These are phyloP conservation scores for Anableps anableps DNA, from an alignment of 2,797 vertebrate genomes.

Conservation along the genomic window DNA sequence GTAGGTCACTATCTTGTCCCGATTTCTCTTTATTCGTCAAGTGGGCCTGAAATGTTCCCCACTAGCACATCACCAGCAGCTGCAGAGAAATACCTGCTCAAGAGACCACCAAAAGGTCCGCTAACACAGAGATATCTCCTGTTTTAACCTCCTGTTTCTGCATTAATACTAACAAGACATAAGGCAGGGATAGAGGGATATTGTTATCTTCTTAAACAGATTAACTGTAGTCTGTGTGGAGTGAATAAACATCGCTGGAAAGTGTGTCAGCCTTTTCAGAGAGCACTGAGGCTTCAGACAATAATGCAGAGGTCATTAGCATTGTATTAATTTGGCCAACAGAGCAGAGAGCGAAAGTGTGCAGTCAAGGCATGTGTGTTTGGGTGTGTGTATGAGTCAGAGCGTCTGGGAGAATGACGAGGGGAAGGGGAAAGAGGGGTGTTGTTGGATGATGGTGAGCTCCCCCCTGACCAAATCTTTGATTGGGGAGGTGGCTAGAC, in stretches of 20 bases:
- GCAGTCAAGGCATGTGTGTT: conserved; percentile 53
- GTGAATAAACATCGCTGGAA: conserved; percentile 73
- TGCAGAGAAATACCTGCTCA: conserved; percentile 8
- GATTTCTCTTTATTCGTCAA: conserved; percentile 51
- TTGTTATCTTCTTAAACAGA: conserved; percentile 75
- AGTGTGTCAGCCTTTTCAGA: conserved; percentile 72
- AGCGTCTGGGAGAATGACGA: conserved; percentile 54
- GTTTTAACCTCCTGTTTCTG: conserved; percentile 58
- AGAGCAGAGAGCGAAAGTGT: conserved; percentile 70
- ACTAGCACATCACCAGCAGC: conserved; percentile 10
- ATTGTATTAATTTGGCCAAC: conserved; percentile 77
- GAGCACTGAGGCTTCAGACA: conserved; percentile 67
- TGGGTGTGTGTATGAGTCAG: conserved; percentile 52
- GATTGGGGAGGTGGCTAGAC: conserved; percentile 58
- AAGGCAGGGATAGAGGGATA: conserved; percentile 51
- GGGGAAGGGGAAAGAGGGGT: conserved; percentile 15
- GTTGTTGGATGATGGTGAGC: conserved; percentile 36
- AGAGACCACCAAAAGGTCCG: neutral
- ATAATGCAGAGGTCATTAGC: conserved; percentile 77
- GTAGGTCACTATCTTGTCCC: conserved; percentile 72
- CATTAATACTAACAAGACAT: conserved; percentile 62
- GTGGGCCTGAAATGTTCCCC: conserved; percentile 40
- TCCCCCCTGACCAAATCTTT: conserved; percentile 57
- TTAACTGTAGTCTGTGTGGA: conserved; percentile 71
- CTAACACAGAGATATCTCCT: neutral